These are phyloP conservation scores for Bubo scandiacus DNA, from an alignment of 2,113 vertebrate genomes.

Conservation along the genomic window DNA sequence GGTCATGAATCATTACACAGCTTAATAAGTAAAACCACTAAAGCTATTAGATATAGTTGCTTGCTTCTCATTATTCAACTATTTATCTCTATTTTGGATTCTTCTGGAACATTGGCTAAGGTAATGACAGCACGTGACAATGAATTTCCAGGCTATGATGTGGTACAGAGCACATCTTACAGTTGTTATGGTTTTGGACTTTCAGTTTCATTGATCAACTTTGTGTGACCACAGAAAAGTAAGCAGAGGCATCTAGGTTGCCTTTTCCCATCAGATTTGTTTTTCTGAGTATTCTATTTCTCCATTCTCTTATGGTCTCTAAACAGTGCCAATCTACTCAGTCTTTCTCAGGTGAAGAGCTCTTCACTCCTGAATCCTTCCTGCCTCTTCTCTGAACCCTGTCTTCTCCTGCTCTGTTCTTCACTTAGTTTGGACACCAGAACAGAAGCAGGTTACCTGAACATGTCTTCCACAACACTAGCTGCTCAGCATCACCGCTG, in stretches of 20 bases:
- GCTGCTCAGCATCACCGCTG: not conserved
- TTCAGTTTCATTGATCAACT: not conserved
- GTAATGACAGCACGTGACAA: not conserved
- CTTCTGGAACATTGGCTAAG: not conserved
- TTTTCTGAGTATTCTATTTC: not conserved
- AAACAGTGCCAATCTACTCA: not conserved
- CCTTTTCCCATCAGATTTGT: not conserved
- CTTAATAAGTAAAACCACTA: constrained; percentile 1
- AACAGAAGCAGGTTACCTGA: not conserved
- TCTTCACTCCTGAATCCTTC: not conserved
- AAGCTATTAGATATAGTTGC: not conserved
- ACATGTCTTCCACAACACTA: accelerated
- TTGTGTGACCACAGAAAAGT: not conserved
- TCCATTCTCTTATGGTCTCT: not conserved
- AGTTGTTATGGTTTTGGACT: not conserved
- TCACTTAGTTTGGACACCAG: not conserved
- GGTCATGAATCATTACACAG: constrained; percentile 3
- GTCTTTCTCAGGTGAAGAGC: not conserved
- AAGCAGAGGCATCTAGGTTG: not conserved
- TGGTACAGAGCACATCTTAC: not conserved
- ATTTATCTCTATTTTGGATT: not conserved
- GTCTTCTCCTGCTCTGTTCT: not conserved
- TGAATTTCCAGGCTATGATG: not conserved
- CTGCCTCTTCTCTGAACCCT: not conserved
- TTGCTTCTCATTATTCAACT: not conserved